Percentiles rank a stretch among this genome's conserved stretches.
These are phyloP conservation scores for Seriola rivoliana DNA, from an alignment of 2,113 vertebrate species.

Conservation along the genomic window DNA sequence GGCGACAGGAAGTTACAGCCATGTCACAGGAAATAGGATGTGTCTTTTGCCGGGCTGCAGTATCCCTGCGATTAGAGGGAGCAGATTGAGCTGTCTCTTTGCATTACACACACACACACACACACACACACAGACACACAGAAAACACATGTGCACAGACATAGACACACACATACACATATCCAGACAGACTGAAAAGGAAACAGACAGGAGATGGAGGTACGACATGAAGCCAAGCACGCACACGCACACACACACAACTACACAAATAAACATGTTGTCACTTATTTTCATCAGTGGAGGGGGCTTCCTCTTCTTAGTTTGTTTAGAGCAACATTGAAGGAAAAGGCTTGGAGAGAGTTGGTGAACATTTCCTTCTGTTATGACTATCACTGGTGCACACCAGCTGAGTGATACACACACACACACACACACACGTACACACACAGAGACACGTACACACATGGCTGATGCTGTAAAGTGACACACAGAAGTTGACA, in stretches of 20 bases:
- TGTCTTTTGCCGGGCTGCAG: slow-evolving; percentile 72
- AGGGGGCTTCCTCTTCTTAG: slow-evolving; percentile 42
- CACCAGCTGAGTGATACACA: slow-evolving; percentile 31
- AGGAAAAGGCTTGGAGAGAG: slow-evolving; percentile 41
- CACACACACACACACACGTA: not conserved
- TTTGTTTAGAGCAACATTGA: slow-evolving; percentile 47
- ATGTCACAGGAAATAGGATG: slow-evolving; percentile 83
- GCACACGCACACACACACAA: slow-evolving; percentile 18
- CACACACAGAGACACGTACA: not conserved
- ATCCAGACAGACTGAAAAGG: slow-evolving; percentile 10
- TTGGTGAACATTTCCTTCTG: slow-evolving; percentile 55
- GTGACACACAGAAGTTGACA: not conserved
- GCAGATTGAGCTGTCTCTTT: slow-evolving; percentile 80
- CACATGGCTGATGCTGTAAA: not conserved
- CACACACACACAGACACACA: slow-evolving; percentile 7
- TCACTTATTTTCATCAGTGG: slow-evolving; percentile 43
- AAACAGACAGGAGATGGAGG: slow-evolving; percentile 46
- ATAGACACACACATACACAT: not conserved
- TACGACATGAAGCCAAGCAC: slow-evolving; percentile 24
- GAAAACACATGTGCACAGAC: slow-evolving; percentile 12
- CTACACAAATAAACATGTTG: slow-evolving; percentile 52
- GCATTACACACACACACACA: slow-evolving; percentile 65
- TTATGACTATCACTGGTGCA: slow-evolving; percentile 58
- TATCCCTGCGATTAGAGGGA: slow-evolving; percentile 73
- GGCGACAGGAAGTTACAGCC: slow-evolving; percentile 77